These are phyloP conservation scores for Rhamphomyia laevipes DNA, from an alignment of 2,888 invertebrate genomes.

Conservation along the genomic window DNA sequence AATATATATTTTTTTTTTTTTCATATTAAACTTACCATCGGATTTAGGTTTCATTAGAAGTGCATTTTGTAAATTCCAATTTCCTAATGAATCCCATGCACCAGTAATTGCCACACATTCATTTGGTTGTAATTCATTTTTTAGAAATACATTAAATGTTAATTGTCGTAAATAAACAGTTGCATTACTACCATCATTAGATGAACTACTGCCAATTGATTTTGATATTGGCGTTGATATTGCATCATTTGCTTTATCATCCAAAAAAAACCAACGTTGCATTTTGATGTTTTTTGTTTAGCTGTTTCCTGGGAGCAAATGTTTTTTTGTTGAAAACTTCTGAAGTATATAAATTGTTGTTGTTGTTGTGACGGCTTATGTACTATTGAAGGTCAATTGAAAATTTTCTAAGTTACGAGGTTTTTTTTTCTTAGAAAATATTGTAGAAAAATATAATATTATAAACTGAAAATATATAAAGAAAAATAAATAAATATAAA, in stretches of 20 bases:
- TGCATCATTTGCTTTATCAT: conserved; percentile 39
- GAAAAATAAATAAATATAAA: too few species aligned
- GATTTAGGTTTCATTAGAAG: conserved; percentile 39
- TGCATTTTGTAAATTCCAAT: conserved; percentile 54
- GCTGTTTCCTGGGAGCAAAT: neutral
- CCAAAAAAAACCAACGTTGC: conserved; percentile 56
- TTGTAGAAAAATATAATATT: too few species aligned
- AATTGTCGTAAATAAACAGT: conserved; percentile 29
- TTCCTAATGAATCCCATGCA: conserved; percentile 52
- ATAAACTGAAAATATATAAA: too few species aligned
- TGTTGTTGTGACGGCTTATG: too few species aligned
- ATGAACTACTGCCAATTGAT: neutral
- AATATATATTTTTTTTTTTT: neutral
- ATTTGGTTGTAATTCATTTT: conserved; percentile 40
- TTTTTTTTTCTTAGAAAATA: too few species aligned
- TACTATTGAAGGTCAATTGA: too few species aligned
- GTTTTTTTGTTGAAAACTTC: too few species aligned
- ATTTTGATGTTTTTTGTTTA: conserved; percentile 26
- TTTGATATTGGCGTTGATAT: conserved; percentile 11
- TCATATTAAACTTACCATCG: conserved; percentile 30
- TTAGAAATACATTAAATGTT: conserved; percentile 44
- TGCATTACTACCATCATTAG: conserved; percentile 3
- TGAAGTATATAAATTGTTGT: too few species aligned
- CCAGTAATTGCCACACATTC: conserved; percentile 63
- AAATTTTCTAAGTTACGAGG: too few species aligned